A percentile compares a stretch with the other conserved stretches of the same genome.
These are phyloP conservation scores for Euplexia lucipara DNA, from an alignment of 2,888 invertebrate genomes.

Conservation along the genomic window DNA sequence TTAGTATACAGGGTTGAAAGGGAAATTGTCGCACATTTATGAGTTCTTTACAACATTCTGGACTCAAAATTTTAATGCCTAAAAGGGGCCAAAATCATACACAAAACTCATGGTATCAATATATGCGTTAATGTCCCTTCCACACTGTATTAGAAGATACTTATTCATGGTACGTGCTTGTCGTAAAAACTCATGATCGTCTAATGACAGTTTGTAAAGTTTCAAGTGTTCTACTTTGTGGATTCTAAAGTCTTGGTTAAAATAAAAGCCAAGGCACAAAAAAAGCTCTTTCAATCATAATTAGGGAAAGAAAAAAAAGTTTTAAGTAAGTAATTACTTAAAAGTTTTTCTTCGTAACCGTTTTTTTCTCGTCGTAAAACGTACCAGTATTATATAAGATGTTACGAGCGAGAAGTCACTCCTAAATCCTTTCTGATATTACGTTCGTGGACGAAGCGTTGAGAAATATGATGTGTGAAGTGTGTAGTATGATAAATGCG, in stretches of 20 bases:
- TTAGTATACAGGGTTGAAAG: too few relatives aligned
- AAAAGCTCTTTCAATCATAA: slow-evolving; percentile 49
- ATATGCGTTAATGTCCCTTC: too few relatives aligned
- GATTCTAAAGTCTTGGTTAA: slow-evolving; percentile 14
- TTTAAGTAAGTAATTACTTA: slow-evolving; percentile 48
- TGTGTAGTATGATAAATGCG: slow-evolving; percentile 52
- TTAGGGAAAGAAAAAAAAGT: slow-evolving; percentile 43
- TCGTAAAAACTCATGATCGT: slow-evolving; percentile 2
- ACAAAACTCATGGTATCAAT: too few relatives aligned
- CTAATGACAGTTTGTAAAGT: neutral
- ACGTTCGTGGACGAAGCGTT: slow-evolving; percentile 13
- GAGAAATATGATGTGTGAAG: slow-evolving; percentile 53
- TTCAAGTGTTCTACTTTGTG: neutral
- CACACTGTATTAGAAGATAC: too few relatives aligned
- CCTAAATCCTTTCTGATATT: slow-evolving; percentile 39
- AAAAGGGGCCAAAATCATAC: too few relatives aligned
- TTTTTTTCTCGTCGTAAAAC: slow-evolving; percentile 33
- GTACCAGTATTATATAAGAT: slow-evolving; percentile 6
- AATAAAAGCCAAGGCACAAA: slow-evolving; percentile 17
- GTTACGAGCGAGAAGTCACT: slow-evolving; percentile 31
- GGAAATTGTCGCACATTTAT: too few relatives aligned
- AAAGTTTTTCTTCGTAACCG: slow-evolving; percentile 32
- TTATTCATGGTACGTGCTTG: neutral
- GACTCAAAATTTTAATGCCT: too few relatives aligned
- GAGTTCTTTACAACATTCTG: too few relatives aligned